phyloP scores from a whole-genome alignment of 2,888 invertebrate species.

The Meta bourneti region DNA sequence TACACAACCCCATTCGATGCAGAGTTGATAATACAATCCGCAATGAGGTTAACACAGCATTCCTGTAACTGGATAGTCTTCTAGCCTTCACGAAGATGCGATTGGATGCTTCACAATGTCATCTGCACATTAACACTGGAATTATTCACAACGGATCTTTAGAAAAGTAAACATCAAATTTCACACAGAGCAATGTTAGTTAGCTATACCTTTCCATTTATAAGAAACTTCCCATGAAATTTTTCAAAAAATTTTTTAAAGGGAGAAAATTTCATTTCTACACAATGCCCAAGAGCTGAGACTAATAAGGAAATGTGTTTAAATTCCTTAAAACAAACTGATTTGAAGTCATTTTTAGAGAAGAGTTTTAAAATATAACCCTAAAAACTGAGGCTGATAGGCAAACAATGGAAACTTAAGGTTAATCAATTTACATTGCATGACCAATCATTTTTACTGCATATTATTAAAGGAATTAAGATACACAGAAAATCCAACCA shows the following conservation, averaged over 20 bases:
- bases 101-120: slow-evolving; percentile 73
- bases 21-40: slow-evolving; percentile 65
- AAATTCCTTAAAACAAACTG: not conserved
- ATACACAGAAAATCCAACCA: not conserved
- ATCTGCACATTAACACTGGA: slow-evolving; percentile 45
- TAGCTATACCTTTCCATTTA: slow-evolving; percentile 59
- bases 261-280: slow-evolving; percentile 8
- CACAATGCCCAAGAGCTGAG: not conserved
- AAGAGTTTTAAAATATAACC: not conserved
- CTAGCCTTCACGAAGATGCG: slow-evolving; percentile 49
- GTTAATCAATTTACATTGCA: not conserved
- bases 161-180: slow-evolving; percentile 57
- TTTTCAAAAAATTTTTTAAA: not conserved
- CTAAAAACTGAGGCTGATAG: no score
- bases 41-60: slow-evolving; percentile 63
- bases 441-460: not conserved
- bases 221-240: slow-evolving; percentile 16
- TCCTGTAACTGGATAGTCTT: slow-evolving; percentile 63
- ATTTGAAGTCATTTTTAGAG: not conserved
- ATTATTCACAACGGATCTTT: slow-evolving; percentile 65
- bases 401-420: not conserved
- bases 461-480: not conserved
- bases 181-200: slow-evolving; percentile 66
- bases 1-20: slow-evolving; percentile 49
- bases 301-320: not conserved